Conservation (phyloP, 2,113 vertebrate genomes). For the Oreochromis tanganicae region DNA sequence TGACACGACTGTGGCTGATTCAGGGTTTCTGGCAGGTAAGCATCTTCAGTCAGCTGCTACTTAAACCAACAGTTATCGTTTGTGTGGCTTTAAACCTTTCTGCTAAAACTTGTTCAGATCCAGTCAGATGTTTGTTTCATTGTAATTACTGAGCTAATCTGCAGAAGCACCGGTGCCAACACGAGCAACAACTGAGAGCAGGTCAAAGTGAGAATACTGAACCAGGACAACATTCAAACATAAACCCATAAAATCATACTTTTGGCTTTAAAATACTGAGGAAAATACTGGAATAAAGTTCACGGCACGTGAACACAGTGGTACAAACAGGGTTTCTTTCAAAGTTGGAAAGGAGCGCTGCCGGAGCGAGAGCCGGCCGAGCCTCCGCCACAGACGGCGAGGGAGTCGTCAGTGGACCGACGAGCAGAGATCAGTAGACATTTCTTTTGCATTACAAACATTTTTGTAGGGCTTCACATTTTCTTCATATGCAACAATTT, state of each 20-base stretch:
- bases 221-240: constrained; percentile 38
- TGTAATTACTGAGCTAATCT: not conserved
- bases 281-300: constrained; percentile 23
- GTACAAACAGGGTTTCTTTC: constrained; percentile 17
- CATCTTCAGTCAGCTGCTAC: not conserved
- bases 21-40: not conserved
- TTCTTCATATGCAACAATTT: constrained; percentile 70
- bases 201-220: constrained; percentile 46
- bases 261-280: constrained; percentile 32
- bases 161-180: not conserved
- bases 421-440: constrained; percentile 76
- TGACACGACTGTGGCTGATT: fast-evolving
- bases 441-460: constrained; percentile 64
- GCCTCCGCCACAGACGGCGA: constrained; percentile 20
- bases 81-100: not conserved
- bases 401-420: constrained; percentile 29
- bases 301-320: constrained; percentile 30
- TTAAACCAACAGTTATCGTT: fast-evolving
- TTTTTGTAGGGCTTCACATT: constrained; percentile 77
- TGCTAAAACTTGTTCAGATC: not conserved
- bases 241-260: constrained; percentile 21
- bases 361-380: constrained; percentile 22
- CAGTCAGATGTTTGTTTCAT: not conserved
- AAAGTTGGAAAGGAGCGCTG: constrained; percentile 9
- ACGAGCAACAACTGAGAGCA: not conserved